A percentile compares a stretch with the other conserved stretches of the same genome.
Evolutionary conservation across 1,140 invertebrate genomes (phyloP).

Genomic region (Hirudo medicinalis): DNA sequence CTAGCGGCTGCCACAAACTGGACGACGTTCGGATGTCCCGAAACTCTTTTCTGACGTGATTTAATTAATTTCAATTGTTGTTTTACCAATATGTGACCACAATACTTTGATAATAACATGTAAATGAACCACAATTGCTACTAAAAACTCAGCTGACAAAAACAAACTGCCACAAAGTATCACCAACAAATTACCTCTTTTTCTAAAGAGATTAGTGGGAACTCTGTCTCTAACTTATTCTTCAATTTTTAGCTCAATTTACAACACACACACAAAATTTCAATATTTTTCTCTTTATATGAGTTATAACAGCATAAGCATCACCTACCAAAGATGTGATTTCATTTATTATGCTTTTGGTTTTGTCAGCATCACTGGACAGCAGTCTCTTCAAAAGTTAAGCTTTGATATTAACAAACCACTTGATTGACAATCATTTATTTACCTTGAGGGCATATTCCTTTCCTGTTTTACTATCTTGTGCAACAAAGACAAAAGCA

Average conservation of each 20-base stretch:
- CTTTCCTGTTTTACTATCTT: slow-evolving; percentile 68
- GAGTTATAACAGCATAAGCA: neutral
- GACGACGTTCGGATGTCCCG: slow-evolving; percentile 47
- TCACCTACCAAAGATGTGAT: slow-evolving; percentile 42
- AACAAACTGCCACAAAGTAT: too few relatives aligned
- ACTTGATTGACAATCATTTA: too few relatives aligned
- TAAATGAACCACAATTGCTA: neutral
- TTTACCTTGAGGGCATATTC: slow-evolving; percentile 64
- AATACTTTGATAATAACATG: too few relatives aligned
- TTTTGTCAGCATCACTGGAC: slow-evolving; percentile 45
- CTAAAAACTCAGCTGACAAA: too few relatives aligned
- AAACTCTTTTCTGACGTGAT: slow-evolving; percentile 43
- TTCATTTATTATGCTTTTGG: slow-evolving; percentile 44
- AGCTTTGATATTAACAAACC: too few relatives aligned
- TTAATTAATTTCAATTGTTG: neutral
- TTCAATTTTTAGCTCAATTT: slow-evolving; percentile 12
- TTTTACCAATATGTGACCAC: neutral
- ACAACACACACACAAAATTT: neutral
- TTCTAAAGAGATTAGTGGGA: neutral
- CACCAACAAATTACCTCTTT: too few relatives aligned
- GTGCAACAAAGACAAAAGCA: slow-evolving; percentile 81
- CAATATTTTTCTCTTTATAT: neutral
- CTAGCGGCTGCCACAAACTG: slow-evolving; percentile 44
- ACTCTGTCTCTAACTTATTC: neutral
- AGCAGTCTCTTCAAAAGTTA: slow-evolving; percentile 40